A percentile compares a stretch with the other conserved stretches of the same genome.
Conservation (phyloP, 2,888 invertebrate genomes). For the Xestia xanthographa region DNA sequence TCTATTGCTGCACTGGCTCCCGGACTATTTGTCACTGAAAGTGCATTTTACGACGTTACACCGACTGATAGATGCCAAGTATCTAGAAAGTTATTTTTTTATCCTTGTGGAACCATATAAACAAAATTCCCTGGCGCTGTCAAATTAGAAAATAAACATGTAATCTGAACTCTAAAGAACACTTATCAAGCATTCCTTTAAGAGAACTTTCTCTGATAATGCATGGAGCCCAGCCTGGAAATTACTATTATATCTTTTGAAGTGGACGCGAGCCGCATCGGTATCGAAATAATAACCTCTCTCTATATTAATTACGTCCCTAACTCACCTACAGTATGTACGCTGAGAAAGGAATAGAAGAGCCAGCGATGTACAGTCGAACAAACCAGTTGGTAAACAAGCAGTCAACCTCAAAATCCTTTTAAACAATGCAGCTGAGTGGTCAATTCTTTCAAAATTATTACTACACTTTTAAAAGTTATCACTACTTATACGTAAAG, state of each 20-base stretch:
- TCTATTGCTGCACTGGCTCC: slow-evolving; percentile 1
- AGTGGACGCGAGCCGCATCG: slow-evolving; percentile 71
- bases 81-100: slow-evolving; percentile 34
- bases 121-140: slow-evolving; percentile 52
- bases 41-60: slow-evolving; percentile 12
- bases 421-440: background rate
- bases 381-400: background rate
- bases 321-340: slow-evolving; percentile 75
- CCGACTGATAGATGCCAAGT: slow-evolving; percentile 7
- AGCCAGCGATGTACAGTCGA: slow-evolving; percentile 73
- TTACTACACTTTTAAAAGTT: background rate
- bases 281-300: slow-evolving; percentile 86
- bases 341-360: slow-evolving; percentile 78
- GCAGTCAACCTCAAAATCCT: background rate
- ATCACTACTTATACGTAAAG: background rate
- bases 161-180: slow-evolving; percentile 61
- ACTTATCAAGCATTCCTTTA: slow-evolving; percentile 78
- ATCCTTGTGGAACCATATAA: slow-evolving; percentile 36
- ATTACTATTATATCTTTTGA: slow-evolving; percentile 78
- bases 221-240: slow-evolving; percentile 74
- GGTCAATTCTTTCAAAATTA: background rate
- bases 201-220: slow-evolving; percentile 87
- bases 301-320: slow-evolving; percentile 87
- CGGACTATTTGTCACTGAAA: slow-evolving; percentile 17
- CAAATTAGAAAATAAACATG: slow-evolving; percentile 65